These are phyloP conservation scores for Symphodus melops DNA, from an alignment of 2,113 vertebrate species.

Conservation along the genomic window DNA sequence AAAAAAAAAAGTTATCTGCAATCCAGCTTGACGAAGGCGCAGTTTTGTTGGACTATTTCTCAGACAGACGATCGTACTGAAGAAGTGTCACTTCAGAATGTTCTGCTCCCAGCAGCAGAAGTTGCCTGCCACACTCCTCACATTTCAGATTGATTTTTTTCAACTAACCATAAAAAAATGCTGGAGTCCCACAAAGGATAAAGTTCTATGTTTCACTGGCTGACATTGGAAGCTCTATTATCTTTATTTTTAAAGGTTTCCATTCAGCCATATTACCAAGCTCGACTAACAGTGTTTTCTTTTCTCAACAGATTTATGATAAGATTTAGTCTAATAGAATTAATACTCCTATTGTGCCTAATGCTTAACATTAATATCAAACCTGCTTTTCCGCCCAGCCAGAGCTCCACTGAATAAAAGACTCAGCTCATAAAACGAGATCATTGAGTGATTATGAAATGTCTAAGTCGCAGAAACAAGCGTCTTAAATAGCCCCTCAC, in stretches of 20 bases:
- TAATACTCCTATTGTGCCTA: slow-evolving; percentile 13
- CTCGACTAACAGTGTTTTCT: neutral
- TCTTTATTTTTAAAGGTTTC: too few relatives aligned
- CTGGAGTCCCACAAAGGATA: too few relatives aligned
- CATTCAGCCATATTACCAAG: neutral
- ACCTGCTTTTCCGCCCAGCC: slow-evolving; percentile 17
- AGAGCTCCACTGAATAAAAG: slow-evolving; percentile 28
- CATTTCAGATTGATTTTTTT: too few relatives aligned
- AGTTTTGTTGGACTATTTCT: too few relatives aligned
- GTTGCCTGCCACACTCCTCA: too few relatives aligned
- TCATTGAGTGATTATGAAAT: slow-evolving; percentile 69
- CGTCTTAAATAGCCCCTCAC: slow-evolving; percentile 53
- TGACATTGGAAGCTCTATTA: neutral
- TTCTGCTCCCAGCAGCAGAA: too few relatives aligned
- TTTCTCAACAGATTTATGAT: neutral
- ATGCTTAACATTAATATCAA: slow-evolving; percentile 35
- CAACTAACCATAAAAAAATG: too few relatives aligned
- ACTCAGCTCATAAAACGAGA: slow-evolving; percentile 44
- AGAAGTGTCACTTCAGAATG: too few relatives aligned
- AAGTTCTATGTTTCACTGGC: too few relatives aligned
- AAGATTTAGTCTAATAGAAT: slow-evolving; percentile 13
- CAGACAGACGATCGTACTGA: too few relatives aligned
- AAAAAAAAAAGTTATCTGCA: too few relatives aligned
- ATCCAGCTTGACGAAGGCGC: too few relatives aligned
- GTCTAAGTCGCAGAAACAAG: slow-evolving; percentile 63